Evolutionary conservation across 2,888 invertebrate genomes (phyloP).

Genomic region (Matsumyia berberina): DNA sequence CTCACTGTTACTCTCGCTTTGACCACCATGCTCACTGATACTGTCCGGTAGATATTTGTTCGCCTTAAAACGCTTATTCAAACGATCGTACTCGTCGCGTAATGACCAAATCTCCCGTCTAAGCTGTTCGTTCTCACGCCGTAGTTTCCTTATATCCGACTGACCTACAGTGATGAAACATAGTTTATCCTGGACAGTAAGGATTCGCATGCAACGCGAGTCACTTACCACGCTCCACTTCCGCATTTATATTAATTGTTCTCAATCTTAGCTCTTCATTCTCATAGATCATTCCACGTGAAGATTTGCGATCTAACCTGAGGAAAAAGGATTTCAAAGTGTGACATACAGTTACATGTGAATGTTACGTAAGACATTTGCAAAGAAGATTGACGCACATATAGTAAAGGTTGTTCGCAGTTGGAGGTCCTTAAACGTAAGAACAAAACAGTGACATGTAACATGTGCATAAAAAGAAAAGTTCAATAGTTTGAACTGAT

Average conservation of each 20-base stretch:
- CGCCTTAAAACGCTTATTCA: constrained; percentile 91
- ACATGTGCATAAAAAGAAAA: too few species aligned
- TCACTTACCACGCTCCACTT: constrained; percentile 93
- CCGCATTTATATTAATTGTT: constrained; percentile 96
- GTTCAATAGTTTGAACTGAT: too few species aligned
- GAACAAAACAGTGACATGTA: too few species aligned
- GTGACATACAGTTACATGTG: too few species aligned
- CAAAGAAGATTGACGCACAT: too few species aligned
- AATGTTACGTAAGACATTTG: too few species aligned
- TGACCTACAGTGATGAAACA: constrained; percentile 87
- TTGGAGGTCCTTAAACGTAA: too few species aligned
- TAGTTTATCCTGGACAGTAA: background rate
- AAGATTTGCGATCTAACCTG: constrained; percentile 95
- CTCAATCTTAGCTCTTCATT: constrained; percentile 95
- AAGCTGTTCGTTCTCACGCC: constrained; percentile 94
- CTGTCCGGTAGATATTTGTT: constrained; percentile 81
- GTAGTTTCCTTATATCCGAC: constrained; percentile 94
- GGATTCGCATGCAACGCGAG: background rate
- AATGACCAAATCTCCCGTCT: constrained; percentile 94
- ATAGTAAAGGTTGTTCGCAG: too few species aligned
- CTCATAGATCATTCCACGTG: constrained; percentile 96
- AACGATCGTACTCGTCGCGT: constrained; percentile 94
- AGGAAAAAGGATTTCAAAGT: background rate
- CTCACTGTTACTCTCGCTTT: constrained; percentile 68
- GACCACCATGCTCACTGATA: constrained; percentile 72